Evolutionary conservation across 2,113 vertebrate species (phyloP).

Genomic region (Lipophrys pholis): DNA sequence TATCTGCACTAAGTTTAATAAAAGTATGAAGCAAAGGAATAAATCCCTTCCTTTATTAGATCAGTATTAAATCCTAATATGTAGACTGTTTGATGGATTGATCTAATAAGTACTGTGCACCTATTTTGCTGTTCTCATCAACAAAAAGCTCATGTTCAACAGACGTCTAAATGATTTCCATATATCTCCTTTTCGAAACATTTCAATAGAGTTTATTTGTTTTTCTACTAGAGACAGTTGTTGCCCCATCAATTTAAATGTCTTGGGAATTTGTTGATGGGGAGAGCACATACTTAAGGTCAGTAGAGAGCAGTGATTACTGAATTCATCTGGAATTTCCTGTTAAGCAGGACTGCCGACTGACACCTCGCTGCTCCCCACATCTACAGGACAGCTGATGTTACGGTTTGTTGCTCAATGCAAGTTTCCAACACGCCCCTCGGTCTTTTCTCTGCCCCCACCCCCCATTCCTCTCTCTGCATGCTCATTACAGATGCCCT

Average conservation of each 20-base stretch:
- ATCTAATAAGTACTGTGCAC: constrained; percentile 20
- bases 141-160: no score
- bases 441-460: constrained; percentile 24
- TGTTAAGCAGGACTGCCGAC: constrained; percentile 32
- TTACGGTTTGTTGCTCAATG: constrained; percentile 37
- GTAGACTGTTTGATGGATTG: constrained; percentile 35
- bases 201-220: neutral
- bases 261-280: neutral
- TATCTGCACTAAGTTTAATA: neutral
- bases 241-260: neutral
- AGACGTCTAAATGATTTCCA: no score
- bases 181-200: no score
- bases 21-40: constrained; percentile 1
- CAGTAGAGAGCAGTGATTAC: constrained; percentile 6
- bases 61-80: constrained; percentile 23
- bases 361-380: neutral
- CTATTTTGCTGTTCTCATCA: no score
- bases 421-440: constrained; percentile 39
- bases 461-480: constrained; percentile 35
- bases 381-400: constrained; percentile 42
- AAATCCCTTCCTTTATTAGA: neutral
- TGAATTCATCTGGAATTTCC: constrained; percentile 9
- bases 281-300: neutral
- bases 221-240: neutral
- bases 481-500: constrained; percentile 79